Conservation (phyloP, 2,797 vertebrate genomes). For the Gymnodraco acuticeps region DNA sequence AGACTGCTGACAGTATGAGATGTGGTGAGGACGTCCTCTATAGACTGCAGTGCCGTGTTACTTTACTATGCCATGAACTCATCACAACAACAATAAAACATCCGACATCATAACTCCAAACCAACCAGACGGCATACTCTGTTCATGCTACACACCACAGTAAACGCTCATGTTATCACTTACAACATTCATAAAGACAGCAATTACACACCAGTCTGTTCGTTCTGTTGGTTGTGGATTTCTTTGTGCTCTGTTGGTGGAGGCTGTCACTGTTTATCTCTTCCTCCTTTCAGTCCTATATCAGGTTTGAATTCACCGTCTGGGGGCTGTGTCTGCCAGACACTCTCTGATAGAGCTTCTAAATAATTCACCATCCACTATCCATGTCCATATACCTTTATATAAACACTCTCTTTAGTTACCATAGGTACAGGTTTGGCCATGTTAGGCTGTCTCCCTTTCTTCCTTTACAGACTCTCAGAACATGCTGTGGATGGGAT, state of each 20-base stretch:
- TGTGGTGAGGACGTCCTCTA: conserved; percentile 38
- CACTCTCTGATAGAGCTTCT: conserved; percentile 63
- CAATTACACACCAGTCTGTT: conserved; percentile 5
- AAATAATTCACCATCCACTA: conserved; percentile 76
- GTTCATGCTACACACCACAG: background rate
- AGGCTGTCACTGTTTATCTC: conserved; percentile 41
- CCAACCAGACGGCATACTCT: background rate
- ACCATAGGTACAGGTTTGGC: conserved; percentile 41
- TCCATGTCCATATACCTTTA: conserved; percentile 55
- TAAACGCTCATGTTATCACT: conserved; percentile 13
- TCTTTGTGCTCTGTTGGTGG: conserved; percentile 18
- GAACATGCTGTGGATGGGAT: background rate
- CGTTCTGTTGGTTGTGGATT: conserved; percentile 23
- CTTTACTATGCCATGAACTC: conserved; percentile 27
- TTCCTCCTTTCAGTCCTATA: conserved; percentile 38
- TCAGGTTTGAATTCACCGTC: conserved; percentile 61
- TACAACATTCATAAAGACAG: conserved; percentile 9
- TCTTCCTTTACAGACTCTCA: conserved; percentile 7
- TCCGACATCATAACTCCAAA: conserved; percentile 14
- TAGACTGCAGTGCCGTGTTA: conserved; percentile 36
- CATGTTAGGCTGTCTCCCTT: conserved; percentile 17
- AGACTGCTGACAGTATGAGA: conserved; percentile 47
- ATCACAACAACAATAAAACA: conserved; percentile 8
- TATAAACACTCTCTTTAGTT: conserved; percentile 44
- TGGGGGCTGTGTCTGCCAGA: conserved; percentile 50